Evolutionary conservation across 2,888 invertebrate genomes (phyloP).

Genomic region (Drosophila maculinotata): DNA sequence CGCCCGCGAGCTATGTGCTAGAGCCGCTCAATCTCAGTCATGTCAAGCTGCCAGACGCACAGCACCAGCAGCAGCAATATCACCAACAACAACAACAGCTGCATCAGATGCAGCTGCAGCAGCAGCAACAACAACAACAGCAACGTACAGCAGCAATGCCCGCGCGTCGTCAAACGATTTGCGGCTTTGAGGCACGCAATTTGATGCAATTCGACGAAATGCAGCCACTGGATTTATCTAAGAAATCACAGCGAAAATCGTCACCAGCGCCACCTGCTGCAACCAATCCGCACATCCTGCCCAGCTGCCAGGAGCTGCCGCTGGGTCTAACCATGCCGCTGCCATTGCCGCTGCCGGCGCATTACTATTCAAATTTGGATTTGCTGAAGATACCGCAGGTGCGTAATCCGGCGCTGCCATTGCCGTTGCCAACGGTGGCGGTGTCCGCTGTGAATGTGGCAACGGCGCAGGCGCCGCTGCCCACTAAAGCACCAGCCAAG

Average conservation of each 20-base stretch:
- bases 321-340: slow-evolving; percentile 9
- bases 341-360: slow-evolving; percentile 36
- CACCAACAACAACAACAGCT: slow-evolving; percentile 26
- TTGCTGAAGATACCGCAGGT: slow-evolving; percentile 81
- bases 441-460: slow-evolving; percentile 8
- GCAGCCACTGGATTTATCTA: slow-evolving; percentile 83
- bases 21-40: slow-evolving; percentile 76
- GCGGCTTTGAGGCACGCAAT: slow-evolving; percentile 80
- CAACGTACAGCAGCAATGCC: slow-evolving; percentile 64
- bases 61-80: slow-evolving; percentile 22
- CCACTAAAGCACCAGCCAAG: slow-evolving; percentile 30
- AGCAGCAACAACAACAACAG: slow-evolving; percentile 25
- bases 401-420: slow-evolving; percentile 66
- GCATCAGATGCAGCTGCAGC: slow-evolving; percentile 21
- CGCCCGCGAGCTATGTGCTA: slow-evolving; percentile 41
- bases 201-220: slow-evolving; percentile 74
- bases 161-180: slow-evolving; percentile 79
- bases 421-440: slow-evolving; percentile 24
- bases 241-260: slow-evolving; percentile 69
- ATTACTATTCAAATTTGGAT: slow-evolving; percentile 81
- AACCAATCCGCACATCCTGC: neutral
- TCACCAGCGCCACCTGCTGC: slow-evolving; percentile 36
- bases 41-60: slow-evolving; percentile 25
- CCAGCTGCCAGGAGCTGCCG: neutral
- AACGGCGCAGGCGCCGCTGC: slow-evolving; percentile 8